Conservation (phyloP, 2,888 invertebrate genomes). For the Thereva unica region DNA sequence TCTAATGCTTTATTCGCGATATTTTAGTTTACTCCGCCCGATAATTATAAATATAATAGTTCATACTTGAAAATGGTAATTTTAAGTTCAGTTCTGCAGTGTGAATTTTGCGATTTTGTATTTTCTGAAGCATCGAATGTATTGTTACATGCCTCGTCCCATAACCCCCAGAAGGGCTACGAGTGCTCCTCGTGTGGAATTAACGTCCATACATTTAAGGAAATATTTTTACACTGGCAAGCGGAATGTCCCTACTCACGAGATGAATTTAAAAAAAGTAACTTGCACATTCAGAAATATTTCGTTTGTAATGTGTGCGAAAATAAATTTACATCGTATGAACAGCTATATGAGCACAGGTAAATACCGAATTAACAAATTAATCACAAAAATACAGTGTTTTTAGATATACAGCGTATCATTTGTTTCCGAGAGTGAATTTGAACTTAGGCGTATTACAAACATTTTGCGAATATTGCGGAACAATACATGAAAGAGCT, state of each 20-base stretch:
- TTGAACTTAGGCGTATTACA: slow-evolving; percentile 45
- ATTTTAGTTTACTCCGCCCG: background rate
- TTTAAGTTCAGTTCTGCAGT: slow-evolving; percentile 60
- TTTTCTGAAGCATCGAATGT: slow-evolving; percentile 62
- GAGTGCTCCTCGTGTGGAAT: slow-evolving; percentile 57
- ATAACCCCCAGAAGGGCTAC: slow-evolving; percentile 51
- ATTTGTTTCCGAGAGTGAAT: slow-evolving; percentile 55
- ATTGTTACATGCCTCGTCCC: slow-evolving; percentile 52
- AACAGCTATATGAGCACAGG: slow-evolving; percentile 56
- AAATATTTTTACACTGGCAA: slow-evolving; percentile 64
- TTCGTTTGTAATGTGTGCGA: slow-evolving; percentile 58
- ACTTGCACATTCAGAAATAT: slow-evolving; percentile 47
- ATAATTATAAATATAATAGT: slow-evolving; percentile 3
- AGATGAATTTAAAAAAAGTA: slow-evolving; percentile 43
- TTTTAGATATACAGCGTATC: slow-evolving; percentile 51
- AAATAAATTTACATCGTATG: slow-evolving; percentile 51
- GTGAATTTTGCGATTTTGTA: slow-evolving; percentile 66
- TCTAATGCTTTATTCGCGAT: too few relatives aligned
- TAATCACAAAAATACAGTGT: background rate
- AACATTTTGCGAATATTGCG: slow-evolving; percentile 55
- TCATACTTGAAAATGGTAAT: slow-evolving; percentile 49
- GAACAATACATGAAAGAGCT: slow-evolving; percentile 49
- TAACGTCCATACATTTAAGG: slow-evolving; percentile 60
- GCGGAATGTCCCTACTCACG: slow-evolving; percentile 55
- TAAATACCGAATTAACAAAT: slow-evolving; percentile 39